Base-by-base conservation (phyloP, 2,797 vertebrate genomes). In the Xenops minutus region DNA sequence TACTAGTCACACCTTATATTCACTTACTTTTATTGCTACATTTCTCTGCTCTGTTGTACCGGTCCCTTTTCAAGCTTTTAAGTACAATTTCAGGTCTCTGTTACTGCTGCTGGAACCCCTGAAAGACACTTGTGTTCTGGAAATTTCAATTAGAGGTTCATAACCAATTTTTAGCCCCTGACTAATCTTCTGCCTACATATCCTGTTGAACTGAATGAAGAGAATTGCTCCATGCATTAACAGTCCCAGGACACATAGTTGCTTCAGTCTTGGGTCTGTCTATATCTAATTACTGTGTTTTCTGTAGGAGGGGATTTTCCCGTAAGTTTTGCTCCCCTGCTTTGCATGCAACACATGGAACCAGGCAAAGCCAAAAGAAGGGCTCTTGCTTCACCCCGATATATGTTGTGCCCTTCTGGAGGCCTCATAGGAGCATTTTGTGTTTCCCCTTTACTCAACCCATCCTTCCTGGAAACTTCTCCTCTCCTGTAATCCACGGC, bases 101-200 rank as follows among this genome's bases (percentile, higher is more conserved):
- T 66, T 46, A 34, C 15, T 83, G 55, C 27, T 79, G 46, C 27
- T 79, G 59, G 7, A 62, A 20, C 29, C 23, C 44, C 36, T 43
- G 18, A 62, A 92, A 85, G 29, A 41, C 14, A 32, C 14, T 37
- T 36, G 3, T 52, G 14, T 36, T 74, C 48, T 86, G 51, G 62
- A 63, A 52, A 71, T 29, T 41, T 64, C 29, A 44, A 1, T 52
- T 27, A 43, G 41, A 75, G 9, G 11, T 68, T 75, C 41, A 17
- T 36, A 54, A 56, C 3, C 20, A 37, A 0, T 68, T 37, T 55
- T 37, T 51, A 87, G 18, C 34, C 20, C 62, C 49, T 34, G 7
- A 18, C 10, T 26, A 39, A 62, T 19, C 16, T 77, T n/a, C 21
- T 76, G 36, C 27, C 10, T 32, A 1, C 1, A 0, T 36, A 2